Conservation (phyloP, 2,888 invertebrate species). For the Thereva nobilitata region DNA sequence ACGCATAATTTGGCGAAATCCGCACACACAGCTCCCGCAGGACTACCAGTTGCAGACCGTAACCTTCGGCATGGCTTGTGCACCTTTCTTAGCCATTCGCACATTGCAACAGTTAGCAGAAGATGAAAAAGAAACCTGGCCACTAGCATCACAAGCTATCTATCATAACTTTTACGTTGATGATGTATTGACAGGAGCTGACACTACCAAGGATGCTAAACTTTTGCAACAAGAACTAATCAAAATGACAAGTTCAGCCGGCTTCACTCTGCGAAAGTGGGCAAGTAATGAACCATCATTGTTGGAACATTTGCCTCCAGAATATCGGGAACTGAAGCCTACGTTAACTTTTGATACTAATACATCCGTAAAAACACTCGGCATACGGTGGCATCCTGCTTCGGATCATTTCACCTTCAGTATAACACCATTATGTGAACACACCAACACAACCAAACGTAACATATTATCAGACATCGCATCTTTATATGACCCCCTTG, state of each 20-base stretch:
- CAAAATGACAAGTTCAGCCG: background rate
- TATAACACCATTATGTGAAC: background rate
- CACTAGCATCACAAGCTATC: conserved; percentile 4
- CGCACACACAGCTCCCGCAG: too few species aligned
- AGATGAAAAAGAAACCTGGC: background rate
- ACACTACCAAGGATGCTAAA: conserved; percentile 1
- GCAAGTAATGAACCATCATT: background rate
- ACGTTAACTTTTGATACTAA: background rate
- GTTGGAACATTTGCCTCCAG: background rate
- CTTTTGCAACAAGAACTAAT: background rate
- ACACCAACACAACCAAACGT: background rate
- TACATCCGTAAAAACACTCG: conserved; percentile 1
- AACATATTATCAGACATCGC: conserved; percentile 15
- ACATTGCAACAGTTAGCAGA: background rate
- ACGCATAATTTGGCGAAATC: too few species aligned
- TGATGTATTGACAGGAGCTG: background rate
- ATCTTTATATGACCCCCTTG: conserved; percentile 9
- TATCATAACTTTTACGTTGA: background rate
- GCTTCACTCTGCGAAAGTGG: conserved; percentile 10
- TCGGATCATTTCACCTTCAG: conserved; percentile 12
- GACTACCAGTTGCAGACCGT: too few species aligned
- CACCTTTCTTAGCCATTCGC: too few species aligned
- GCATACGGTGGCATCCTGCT: conserved; percentile 8
- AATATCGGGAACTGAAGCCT: background rate
- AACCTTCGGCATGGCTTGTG: too few species aligned